These are phyloP conservation scores for Caenorhabditis brenneri DNA, from an alignment of 1,140 invertebrate species.

Conservation along the genomic window DNA sequence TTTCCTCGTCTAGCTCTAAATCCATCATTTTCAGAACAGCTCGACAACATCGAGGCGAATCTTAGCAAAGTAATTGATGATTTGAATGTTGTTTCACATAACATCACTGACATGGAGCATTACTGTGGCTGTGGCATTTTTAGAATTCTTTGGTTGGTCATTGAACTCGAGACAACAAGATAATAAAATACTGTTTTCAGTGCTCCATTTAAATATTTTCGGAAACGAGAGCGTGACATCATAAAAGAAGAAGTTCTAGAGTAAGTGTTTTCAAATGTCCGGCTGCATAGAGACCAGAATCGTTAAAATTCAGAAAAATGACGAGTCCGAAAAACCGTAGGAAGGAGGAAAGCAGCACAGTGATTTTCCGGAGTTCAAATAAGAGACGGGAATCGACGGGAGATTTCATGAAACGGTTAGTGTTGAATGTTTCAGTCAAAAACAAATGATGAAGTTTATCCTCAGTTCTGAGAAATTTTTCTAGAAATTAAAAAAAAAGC, in stretches of 20 bases:
- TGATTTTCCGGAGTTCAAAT: background rate
- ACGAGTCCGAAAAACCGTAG: background rate
- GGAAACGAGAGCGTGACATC: slow-evolving; percentile 30
- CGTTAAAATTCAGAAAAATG: slow-evolving; percentile 20
- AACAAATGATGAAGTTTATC: too few species aligned
- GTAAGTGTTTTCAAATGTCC: background rate
- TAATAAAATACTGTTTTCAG: slow-evolving; percentile 36
- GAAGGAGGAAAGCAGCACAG: background rate
- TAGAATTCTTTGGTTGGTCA: slow-evolving; percentile 32
- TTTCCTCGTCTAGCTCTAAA: background rate
- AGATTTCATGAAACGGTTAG: slow-evolving; percentile 33
- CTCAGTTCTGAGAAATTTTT: too few species aligned
- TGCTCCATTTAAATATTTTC: slow-evolving; percentile 44
- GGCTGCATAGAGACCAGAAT: background rate
- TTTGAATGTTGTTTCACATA: slow-evolving; percentile 12
- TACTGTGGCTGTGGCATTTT: slow-evolving; percentile 37
- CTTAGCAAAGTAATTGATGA: slow-evolving; percentile 35
- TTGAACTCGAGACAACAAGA: background rate
- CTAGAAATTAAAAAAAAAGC: too few species aligned
- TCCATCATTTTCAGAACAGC: slow-evolving; percentile 39
- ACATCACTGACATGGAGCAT: slow-evolving; percentile 41
- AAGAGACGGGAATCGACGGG: background rate
- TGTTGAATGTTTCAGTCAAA: background rate
- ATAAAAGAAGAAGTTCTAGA: slow-evolving; percentile 33
- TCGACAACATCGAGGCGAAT: slow-evolving; percentile 45